Conservation (phyloP, 2,888 invertebrate genomes). For the Drosophila robusta region DNA sequence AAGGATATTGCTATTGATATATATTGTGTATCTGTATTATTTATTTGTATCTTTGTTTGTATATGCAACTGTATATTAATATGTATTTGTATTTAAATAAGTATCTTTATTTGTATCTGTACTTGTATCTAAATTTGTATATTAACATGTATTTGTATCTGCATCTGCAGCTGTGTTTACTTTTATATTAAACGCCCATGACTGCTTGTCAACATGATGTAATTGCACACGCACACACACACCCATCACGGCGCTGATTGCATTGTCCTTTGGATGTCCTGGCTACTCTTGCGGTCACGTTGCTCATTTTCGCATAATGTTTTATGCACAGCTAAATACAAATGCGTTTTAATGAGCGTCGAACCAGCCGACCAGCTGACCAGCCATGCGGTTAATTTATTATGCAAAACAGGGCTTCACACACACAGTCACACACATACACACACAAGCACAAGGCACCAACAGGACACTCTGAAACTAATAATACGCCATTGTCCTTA, state of each 20-base stretch:
- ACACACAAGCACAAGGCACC: not conserved
- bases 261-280: constrained; percentile 26
- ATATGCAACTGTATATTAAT: no score
- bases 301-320: constrained; percentile 77
- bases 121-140: no score
- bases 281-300: constrained; percentile 60
- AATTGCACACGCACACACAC: constrained; percentile 25
- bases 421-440: constrained; percentile 23
- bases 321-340: constrained; percentile 80
- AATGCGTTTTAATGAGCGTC: constrained; percentile 76
- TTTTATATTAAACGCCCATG: constrained; percentile 4
- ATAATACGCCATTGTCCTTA: constrained; percentile 65
- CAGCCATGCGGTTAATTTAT: constrained; percentile 76
- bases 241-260: constrained; percentile 31
- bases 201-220: constrained; percentile 45
- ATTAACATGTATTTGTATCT: not conserved
- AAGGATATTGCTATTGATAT: no score
- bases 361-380: constrained; percentile 42
- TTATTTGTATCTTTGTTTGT: no score
- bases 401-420: constrained; percentile 69
- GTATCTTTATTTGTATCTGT: no score
- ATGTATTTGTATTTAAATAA: no score
- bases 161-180: not conserved
- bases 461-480: constrained; percentile 50
- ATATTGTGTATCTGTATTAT: no score